Conservation (phyloP, 1,140 invertebrate genomes). For the Polypedilum pembai region DNA sequence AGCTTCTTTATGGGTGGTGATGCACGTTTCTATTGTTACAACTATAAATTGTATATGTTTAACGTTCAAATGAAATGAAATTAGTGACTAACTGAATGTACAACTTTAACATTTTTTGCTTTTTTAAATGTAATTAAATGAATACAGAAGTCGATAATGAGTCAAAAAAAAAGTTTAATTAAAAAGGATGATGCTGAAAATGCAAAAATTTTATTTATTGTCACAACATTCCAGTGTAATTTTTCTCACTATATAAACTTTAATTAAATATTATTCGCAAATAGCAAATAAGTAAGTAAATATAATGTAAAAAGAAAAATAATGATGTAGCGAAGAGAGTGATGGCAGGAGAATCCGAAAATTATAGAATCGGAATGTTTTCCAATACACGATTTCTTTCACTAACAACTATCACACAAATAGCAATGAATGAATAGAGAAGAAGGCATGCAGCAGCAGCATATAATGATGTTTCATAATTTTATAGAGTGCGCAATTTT, state of each 20-base stretch:
- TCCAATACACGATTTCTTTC: slow-evolving; percentile 15
- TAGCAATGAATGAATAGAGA: not conserved
- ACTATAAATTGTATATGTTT: slow-evolving; percentile 12
- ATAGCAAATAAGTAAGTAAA: not conserved
- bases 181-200: too few relatives aligned
- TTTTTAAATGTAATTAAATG: too few relatives aligned
- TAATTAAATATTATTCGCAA: not conserved
- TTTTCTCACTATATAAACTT: not conserved
- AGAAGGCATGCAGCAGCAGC: not conserved
- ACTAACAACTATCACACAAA: not conserved
- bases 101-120: too few relatives aligned
- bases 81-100: too few relatives aligned
- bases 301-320: not conserved
- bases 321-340: slow-evolving; percentile 5
- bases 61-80: not conserved
- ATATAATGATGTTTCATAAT: slow-evolving; percentile 19
- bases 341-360: not conserved
- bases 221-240: not conserved
- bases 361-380: slow-evolving; percentile 26
- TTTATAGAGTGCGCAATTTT: slow-evolving; percentile 12
- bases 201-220: too few relatives aligned
- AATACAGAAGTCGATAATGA: too few relatives aligned
- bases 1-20: slow-evolving; percentile 11
- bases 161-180: too few relatives aligned
- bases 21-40: slow-evolving; percentile 27